A percentile compares a stretch with the other conserved stretches of the same genome.
phyloP scores from a whole-genome alignment of 2,797 vertebrate genomes.

The Onychomys torridus region DNA sequence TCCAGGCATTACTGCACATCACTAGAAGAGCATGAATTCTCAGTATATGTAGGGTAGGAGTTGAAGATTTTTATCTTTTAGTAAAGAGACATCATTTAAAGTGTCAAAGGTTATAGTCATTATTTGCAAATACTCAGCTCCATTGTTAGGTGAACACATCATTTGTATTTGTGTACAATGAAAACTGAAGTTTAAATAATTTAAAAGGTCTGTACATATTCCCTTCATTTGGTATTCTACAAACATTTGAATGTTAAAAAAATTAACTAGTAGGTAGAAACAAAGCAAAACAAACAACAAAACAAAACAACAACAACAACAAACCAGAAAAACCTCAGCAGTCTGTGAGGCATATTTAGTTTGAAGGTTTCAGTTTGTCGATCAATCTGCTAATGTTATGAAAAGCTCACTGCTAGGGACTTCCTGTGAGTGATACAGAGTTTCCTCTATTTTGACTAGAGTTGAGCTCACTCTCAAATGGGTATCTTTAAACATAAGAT shows the following conservation, averaged over 20 bases:
- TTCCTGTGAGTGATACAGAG: neutral
- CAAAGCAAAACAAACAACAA: neutral
- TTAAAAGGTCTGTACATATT: neutral
- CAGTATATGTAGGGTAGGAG: neutral
- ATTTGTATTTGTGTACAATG: neutral
- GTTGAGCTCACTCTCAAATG: neutral
- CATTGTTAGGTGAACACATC: neutral
- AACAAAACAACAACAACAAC: neutral
- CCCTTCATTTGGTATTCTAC: neutral
- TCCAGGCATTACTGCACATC: no score
- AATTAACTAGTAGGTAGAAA: neutral
- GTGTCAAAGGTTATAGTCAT: neutral
- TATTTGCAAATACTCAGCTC: neutral
- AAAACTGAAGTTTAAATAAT: slow-evolving; percentile 43
- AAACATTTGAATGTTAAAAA: neutral
- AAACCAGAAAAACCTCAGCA: neutral
- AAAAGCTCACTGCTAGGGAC: neutral
- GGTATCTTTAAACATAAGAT: neutral
- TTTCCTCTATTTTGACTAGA: neutral
- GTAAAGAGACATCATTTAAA: neutral
- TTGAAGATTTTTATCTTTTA: neutral
- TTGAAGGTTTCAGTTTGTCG: neutral
- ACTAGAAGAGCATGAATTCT: neutral
- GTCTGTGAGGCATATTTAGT: neutral
- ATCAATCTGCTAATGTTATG: neutral